A percentile compares a stretch with the other conserved stretches of the same genome.
These are phyloP conservation scores for Trigoniulus corallinus DNA, from an alignment of 1,140 invertebrate genomes.

Conservation along the genomic window DNA sequence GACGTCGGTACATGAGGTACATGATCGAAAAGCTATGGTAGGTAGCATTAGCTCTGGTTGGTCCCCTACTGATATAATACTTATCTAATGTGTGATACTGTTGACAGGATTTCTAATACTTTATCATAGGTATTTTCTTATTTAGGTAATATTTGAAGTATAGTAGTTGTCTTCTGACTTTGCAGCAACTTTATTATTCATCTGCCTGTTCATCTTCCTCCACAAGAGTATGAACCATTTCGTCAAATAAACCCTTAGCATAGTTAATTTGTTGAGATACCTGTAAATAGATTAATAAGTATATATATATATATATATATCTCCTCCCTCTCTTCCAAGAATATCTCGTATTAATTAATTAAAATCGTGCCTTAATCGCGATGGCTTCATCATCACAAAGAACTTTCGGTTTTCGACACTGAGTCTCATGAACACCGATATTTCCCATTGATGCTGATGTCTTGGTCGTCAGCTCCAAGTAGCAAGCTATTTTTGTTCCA, in stretches of 20 bases:
- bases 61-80: too few species aligned
- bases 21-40: too few species aligned
- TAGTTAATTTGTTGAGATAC: conserved; percentile 59
- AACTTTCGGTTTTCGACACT: conserved; percentile 48
- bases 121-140: too few species aligned
- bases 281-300: conserved; percentile 20
- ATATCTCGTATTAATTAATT: conserved; percentile 5
- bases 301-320: not conserved
- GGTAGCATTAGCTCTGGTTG: too few species aligned
- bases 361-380: conserved; percentile 48
- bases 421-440: too few species aligned
- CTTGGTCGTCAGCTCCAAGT: conserved; percentile 50
- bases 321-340: conserved; percentile 1
- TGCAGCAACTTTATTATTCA: too few species aligned
- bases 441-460: too few species aligned
- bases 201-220: conserved; percentile 11
- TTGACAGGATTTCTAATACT: too few species aligned
- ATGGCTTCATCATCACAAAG: conserved; percentile 60
- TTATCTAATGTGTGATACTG: too few species aligned
- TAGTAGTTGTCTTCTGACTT: too few species aligned
- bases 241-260: conserved; percentile 68
- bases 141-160: too few species aligned
- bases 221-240: conserved; percentile 39
- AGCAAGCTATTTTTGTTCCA: conserved; percentile 33
- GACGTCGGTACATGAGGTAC: too few species aligned